Evolutionary conservation across 2,797 vertebrate genomes (phyloP).

Genomic region (Momotus momota): DNA sequence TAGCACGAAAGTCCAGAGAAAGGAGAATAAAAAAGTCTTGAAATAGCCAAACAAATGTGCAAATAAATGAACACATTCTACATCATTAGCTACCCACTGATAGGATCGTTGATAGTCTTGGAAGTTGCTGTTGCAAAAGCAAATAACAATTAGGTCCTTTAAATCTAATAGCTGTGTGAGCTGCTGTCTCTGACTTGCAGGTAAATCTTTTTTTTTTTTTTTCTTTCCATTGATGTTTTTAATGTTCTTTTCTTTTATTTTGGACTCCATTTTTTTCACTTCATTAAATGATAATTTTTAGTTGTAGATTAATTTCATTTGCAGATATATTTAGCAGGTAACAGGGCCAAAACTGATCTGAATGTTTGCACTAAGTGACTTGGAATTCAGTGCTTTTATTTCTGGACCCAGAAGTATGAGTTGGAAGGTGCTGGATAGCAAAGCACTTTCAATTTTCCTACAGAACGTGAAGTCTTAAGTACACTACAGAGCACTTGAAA

Average conservation of each 20-base stretch:
- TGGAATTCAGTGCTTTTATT: background rate
- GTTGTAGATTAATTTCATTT: background rate
- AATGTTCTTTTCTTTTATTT: background rate
- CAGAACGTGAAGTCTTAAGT: background rate
- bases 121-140: background rate
- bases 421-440: background rate
- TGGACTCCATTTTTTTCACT: background rate
- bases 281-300: slow-evolving; percentile 15
- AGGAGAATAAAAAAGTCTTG: background rate
- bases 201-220: background rate
- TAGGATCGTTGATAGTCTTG: background rate
- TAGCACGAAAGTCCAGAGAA: background rate
- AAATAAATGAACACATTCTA: background rate
- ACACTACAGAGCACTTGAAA: background rate
- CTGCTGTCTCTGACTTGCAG: background rate
- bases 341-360: slow-evolving; percentile 15
- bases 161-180: background rate
- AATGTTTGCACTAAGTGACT: background rate
- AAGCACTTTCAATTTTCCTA: slow-evolving; percentile 3
- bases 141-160: background rate
- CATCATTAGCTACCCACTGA: background rate
- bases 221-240: background rate
- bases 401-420: background rate
- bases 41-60: background rate
- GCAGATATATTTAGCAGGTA: background rate